Conservation (phyloP, 2,113 vertebrate genomes). For the Aptenodytes forsteri region DNA sequence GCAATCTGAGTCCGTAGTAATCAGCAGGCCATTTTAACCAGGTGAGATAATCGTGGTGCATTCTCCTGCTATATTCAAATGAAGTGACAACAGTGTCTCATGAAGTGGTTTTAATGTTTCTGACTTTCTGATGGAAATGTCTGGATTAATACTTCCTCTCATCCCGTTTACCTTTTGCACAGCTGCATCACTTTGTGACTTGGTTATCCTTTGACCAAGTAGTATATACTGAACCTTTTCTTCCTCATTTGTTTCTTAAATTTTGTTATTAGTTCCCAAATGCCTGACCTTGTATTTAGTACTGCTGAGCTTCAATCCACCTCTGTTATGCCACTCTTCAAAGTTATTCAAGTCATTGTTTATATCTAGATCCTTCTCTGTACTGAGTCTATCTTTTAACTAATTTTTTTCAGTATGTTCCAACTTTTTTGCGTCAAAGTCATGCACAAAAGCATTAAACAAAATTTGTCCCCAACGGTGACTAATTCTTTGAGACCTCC, state of each 20-base stretch:
- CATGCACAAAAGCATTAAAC: neutral
- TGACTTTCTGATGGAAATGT: neutral
- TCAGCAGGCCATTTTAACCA: neutral
- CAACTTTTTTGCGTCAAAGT: neutral
- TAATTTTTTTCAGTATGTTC: neutral
- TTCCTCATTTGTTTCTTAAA: neutral
- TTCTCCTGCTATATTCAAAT: neutral
- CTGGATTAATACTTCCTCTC: neutral
- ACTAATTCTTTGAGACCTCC: neutral
- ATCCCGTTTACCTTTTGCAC: neutral
- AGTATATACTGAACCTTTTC: neutral
- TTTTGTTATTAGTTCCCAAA: neutral
- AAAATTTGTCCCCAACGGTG: fast-evolving
- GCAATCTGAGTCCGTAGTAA: neutral
- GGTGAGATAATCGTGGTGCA: neutral
- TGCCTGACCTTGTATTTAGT: neutral
- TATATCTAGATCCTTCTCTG: neutral
- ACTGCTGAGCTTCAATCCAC: neutral
- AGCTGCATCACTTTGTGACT: neutral
- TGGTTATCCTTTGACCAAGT: neutral
- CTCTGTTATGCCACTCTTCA: neutral
- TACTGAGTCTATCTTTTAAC: neutral
- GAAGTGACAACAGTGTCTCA: neutral
- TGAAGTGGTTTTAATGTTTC: neutral
- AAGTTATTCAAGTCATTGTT: neutral